Conservation (phyloP, 2,113 vertebrate species). For the Mirza zaza region DNA sequence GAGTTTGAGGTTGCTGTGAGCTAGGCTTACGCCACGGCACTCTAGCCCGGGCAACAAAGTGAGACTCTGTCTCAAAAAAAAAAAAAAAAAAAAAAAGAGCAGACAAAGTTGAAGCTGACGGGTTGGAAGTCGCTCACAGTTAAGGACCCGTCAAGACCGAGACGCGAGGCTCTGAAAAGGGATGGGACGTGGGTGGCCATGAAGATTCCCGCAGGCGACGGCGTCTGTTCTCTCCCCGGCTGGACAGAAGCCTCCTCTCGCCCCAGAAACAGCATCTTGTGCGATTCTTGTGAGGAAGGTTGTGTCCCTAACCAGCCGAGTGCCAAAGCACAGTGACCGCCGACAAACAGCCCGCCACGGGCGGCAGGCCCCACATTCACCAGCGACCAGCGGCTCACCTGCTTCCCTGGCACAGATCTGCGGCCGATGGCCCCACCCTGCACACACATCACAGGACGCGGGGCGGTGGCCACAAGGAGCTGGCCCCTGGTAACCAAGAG, state of each 20-base stretch:
- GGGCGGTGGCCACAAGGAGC: not conserved
- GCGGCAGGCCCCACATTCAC: not conserved
- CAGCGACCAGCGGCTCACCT: not conserved
- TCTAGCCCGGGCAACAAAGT: too few species aligned
- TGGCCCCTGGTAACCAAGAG: not conserved
- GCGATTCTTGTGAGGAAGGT: not conserved
- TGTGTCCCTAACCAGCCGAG: too few species aligned
- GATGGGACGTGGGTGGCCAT: accelerated
- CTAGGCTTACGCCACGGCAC: too few species aligned
- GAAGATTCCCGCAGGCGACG: not conserved
- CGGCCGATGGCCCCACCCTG: too few species aligned
- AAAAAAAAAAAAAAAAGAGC: too few species aligned
- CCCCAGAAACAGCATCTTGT: not conserved
- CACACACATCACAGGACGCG: too few species aligned
- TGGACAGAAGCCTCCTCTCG: not conserved
- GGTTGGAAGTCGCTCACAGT: too few species aligned
- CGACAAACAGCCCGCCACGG: not conserved
- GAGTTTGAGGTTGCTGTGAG: too few species aligned
- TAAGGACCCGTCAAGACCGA: not conserved
- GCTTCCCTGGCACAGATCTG: not conserved
- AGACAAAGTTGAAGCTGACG: not conserved
- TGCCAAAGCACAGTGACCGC: too few species aligned
- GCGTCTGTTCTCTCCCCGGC: not conserved
- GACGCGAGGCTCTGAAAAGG: not conserved
- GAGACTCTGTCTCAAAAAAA: too few species aligned